Base-by-base conservation (phyloP, 2,113 vertebrate species). In the Megalops atlanticus region DNA sequence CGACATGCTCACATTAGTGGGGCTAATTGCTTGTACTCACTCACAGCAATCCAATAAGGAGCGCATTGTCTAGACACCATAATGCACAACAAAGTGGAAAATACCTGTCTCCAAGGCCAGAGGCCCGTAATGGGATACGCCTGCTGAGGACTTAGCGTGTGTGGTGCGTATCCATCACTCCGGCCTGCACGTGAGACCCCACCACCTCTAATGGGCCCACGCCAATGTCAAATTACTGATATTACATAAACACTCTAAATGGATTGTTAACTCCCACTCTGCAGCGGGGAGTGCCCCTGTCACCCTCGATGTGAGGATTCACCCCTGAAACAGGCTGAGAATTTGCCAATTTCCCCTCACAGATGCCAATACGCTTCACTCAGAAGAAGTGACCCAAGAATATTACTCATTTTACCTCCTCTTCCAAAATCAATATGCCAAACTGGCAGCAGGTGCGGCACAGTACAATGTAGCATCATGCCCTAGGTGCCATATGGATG, bases 111-210 rank as follows among this genome's bases (percentile, higher is more conserved):
- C 80, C 40, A 74, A 77, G 83, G 77, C 78, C 81, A 76, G n/a
- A 80, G 69, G 69, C 52, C 43, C 80, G 85, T 88, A 91, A 91
- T 88, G 84, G 78, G 84, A 89, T 87, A 86, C 76, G 78, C 78
- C 77, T 72, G 35, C n/a, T 45, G 49, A 33, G n/a, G 74, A 79
- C n/a, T 10, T 38, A 35, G 43, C 73, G 75, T 35, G 64, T 77
- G 58, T n/a, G 15, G 35, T 49, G 74, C 85, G 78, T 82, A 88
- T 86, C 84, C 85, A 86, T 89, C 87, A 82, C 72, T 88, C 81
- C 84, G 38, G 74, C 40, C 40, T 75, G 73, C 15, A 74, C 47
- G 71, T 16, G 76, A 83, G 84, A 70, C 45, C 14, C n/a, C 35
- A 39, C 45, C 74, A 69, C 36, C 43, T 36, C 84, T 89, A 90